Percentiles rank a stretch among this genome's conserved stretches.
These are phyloP conservation scores for Grammomys surdaster DNA, from an alignment of 2,113 vertebrate species.

Conservation along the genomic window DNA sequence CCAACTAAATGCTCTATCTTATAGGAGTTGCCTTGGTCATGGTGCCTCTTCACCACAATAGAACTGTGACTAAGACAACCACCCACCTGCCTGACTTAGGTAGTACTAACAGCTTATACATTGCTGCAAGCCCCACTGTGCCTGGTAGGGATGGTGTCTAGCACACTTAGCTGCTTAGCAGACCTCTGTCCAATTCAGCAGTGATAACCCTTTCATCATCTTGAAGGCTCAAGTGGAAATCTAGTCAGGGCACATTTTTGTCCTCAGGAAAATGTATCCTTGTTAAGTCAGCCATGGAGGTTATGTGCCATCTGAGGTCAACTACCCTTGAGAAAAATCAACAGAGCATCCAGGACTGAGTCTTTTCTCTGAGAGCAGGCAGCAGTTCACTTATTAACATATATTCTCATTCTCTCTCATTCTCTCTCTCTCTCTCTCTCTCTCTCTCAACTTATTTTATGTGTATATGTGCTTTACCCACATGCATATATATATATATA, in stretches of 20 bases:
- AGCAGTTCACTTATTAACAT: not conserved
- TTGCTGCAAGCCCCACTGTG: not conserved
- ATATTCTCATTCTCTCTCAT: too few species aligned
- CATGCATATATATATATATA: not conserved
- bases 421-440: too few species aligned
- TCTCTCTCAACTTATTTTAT: not conserved
- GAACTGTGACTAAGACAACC: not conserved
- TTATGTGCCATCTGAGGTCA: not conserved
- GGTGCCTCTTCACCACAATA: not conserved
- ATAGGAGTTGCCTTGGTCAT: not conserved
- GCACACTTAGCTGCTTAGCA: not conserved
- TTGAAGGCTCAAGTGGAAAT: conserved; percentile 32
- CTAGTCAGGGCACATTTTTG: conserved; percentile 70
- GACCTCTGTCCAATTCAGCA: not conserved
- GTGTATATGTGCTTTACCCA: not conserved
- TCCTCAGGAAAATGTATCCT: conserved; percentile 46
- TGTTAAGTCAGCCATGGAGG: conserved; percentile 27
- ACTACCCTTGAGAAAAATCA: conserved; percentile 12
- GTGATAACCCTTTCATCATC: conserved; percentile 63
- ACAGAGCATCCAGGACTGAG: not conserved
- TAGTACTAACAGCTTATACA: not conserved
- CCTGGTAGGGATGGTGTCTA: not conserved
- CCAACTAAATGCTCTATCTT: not conserved
- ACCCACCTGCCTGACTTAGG: not conserved
- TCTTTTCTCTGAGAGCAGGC: not conserved